Percentiles rank a stretch among this genome's conserved stretches.
phyloP scores from a whole-genome alignment of 2,797 vertebrate species.

The Acanthiza pusilla region DNA sequence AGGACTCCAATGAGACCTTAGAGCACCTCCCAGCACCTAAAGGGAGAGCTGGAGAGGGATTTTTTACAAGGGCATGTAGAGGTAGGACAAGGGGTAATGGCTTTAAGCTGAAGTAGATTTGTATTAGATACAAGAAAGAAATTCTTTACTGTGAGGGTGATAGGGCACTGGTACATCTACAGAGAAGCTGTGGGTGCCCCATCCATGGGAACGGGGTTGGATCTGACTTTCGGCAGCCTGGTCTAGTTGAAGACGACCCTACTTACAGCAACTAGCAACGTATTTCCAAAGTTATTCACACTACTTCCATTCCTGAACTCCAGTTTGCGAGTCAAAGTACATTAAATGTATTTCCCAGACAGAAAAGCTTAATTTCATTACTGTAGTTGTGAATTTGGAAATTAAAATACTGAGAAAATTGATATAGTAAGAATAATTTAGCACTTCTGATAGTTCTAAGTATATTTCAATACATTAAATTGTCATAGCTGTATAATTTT shows the following conservation, averaged over 20 bases:
- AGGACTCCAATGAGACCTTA: neutral
- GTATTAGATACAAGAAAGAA: neutral
- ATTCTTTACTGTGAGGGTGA: neutral
- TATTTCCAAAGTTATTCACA: neutral
- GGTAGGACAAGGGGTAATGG: neutral
- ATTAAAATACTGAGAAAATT: neutral
- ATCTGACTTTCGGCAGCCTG: neutral
- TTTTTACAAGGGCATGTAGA: fast-evolving
- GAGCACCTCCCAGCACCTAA: neutral
- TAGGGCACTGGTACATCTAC: neutral
- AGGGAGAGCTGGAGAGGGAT: neutral
- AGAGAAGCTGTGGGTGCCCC: neutral
- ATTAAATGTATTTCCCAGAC: neutral
- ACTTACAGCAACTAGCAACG: neutral
- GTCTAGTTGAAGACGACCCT: neutral
- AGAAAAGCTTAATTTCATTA: neutral
- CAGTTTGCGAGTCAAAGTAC: neutral
- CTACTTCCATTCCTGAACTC: neutral
- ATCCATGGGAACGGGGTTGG: neutral
- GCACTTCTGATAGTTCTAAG: neutral
- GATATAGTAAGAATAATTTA: neutral
- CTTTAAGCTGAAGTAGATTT: neutral
- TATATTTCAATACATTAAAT: neutral
- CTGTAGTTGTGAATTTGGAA: neutral
- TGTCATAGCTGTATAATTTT: neutral